Percentiles rank a stretch among this genome's conserved stretches.
Evolutionary conservation across 2,888 invertebrate species (phyloP).

Genomic region (Ennomos fuscantarius): DNA sequence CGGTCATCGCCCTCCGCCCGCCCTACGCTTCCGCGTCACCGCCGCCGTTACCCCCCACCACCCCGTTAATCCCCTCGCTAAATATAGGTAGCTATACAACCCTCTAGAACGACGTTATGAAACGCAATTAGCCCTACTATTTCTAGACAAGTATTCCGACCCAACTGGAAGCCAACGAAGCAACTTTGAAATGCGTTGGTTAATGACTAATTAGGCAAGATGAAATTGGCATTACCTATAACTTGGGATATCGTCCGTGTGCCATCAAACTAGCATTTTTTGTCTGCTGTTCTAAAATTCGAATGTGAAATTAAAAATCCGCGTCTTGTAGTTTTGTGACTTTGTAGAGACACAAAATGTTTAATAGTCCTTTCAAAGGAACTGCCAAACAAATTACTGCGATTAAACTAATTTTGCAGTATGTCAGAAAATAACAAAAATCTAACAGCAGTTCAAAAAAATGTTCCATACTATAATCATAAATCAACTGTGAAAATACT

Average conservation of each 20-base stretch:
- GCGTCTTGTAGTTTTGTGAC: too few species aligned
- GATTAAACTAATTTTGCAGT: too few species aligned
- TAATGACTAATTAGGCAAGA: conserved; percentile 27
- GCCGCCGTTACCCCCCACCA: conserved; percentile 46
- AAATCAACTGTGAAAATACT: conserved; percentile 19
- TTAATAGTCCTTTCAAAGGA: too few species aligned
- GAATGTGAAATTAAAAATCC: too few species aligned
- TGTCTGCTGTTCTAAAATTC: conserved; percentile 3
- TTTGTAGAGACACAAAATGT: too few species aligned
- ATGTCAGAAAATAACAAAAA: too few species aligned
- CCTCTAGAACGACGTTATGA: conserved; percentile 76
- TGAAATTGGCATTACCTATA: conserved; percentile 20
- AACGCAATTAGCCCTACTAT: conserved; percentile 80
- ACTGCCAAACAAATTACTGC: too few species aligned
- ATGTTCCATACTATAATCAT: background rate
- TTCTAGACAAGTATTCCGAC: conserved; percentile 66
- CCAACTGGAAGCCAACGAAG: conserved; percentile 30
- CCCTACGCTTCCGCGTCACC: conserved; percentile 82
- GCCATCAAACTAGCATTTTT: conserved; percentile 3
- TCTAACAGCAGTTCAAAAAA: too few species aligned
- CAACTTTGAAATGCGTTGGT: conserved; percentile 23
- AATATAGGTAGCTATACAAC: conserved; percentile 73
- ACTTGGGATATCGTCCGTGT: background rate
- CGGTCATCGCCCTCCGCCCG: conserved; percentile 85
- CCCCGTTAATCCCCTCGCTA: conserved; percentile 56